Conservation (phyloP, 1,140 invertebrate genomes). For the Ericerus pela region DNA sequence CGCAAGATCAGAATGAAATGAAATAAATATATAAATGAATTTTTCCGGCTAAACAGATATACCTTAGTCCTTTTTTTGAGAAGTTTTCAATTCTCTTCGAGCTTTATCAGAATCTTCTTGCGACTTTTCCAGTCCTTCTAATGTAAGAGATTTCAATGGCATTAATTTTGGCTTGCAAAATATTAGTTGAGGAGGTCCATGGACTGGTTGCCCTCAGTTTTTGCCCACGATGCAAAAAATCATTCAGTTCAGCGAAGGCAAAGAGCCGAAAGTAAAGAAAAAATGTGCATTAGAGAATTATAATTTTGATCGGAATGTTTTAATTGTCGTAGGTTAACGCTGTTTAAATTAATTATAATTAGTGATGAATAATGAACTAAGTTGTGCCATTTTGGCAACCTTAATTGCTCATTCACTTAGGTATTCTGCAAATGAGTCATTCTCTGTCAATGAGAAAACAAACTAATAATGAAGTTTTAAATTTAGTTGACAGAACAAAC, state of each 20-base stretch:
- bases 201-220: slow-evolving; percentile 95
- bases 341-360: no score
- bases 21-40: no score
- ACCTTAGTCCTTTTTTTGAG: no score
- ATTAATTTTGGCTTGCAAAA: slow-evolving; percentile 74
- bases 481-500: background rate
- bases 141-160: slow-evolving; percentile 76
- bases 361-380: background rate
- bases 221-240: slow-evolving; percentile 95
- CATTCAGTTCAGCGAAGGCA: slow-evolving; percentile 91
- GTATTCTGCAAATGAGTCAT: background rate
- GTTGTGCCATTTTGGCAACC: background rate
- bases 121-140: slow-evolving; percentile 85
- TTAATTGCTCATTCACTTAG: background rate
- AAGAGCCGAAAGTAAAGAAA: slow-evolving; percentile 49
- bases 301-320: no score
- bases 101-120: slow-evolving; percentile 71
- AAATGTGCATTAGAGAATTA: no score
- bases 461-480: background rate
- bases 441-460: background rate
- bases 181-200: slow-evolving; percentile 50
- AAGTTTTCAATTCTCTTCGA: no score
- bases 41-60: no score
- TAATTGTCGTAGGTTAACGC: no score
- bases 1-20: no score